Evolutionary conservation across 2,888 invertebrate genomes (phyloP), one percentile per base, ranked within the genome.

Genomic region (Drosophila acutilabella): DNA sequence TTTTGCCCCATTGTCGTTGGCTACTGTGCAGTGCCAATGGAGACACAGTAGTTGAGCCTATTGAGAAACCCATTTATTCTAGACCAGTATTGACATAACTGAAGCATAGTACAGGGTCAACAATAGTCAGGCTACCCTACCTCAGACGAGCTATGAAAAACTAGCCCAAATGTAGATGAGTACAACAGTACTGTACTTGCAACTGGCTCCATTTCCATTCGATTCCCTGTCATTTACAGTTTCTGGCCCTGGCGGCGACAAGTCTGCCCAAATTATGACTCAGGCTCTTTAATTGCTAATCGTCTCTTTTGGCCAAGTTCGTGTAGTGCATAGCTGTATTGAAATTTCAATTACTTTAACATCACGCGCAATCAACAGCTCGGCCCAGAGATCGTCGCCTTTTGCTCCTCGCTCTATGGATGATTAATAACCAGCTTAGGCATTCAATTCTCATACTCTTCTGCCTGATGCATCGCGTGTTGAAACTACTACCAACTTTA

Each of bases 311-410:
- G 57, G 40, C 54, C 61, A 74, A 59, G 71, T 59, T 69, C 72
- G 71, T 78, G 61, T 62, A 50, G 42, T 36, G 48, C 16, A 62
- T 60, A 69, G 66, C 77, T 85, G 65, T 13, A 36, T 36, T 36
- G 36, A 81, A 83, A 83, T 83, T 89, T 83, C 88, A 83, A 83
- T 83, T 83, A 85, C 65, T 45, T 51, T 71, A 85, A 85, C 85
- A 81, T 81, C 81, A 89, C 78, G 81, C 74, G 89, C 89, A 81
- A 89, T 81, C 89, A 89, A 73, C 88, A 85, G 66, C 66, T 64
- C 20, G 45, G 44, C 42, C 13, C 11, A n/a, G 13, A 33, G 74
- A 42, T 77, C 68, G 66, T 66, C 74, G 61, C 51, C 47, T 60
- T 44, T 42, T 30, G 20, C 51, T 51, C 23, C 10, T 5, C 11